Base-by-base conservation (phyloP, 2,888 invertebrate species). In the Orthonevra nobilis region DNA sequence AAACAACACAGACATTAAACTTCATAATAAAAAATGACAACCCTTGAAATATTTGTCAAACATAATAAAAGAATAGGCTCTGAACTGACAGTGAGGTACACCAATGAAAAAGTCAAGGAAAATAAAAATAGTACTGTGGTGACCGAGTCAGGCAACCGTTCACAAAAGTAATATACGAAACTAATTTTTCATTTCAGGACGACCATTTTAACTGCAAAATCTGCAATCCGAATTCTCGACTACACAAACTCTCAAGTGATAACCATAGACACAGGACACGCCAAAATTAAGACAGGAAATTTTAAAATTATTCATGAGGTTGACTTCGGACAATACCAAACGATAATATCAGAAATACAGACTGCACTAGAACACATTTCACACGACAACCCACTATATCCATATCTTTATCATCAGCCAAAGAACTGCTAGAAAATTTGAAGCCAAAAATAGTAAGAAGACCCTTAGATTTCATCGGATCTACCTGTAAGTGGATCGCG, bases 101-200 rank as follows among this genome's bases (percentile, higher is more conserved):
- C 30, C 28, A 23, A 46, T 32, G 50, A 73, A 44, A 30, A 54
- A 36, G 68, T 81, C 3, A 44, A 63, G 14, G 63, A 68, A 56
- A 58, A 79, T 34, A 48, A 12, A 30, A 28, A 28, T 6, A 48
- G 30, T 17, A 48, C 48, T 3, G 30, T 54, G 1, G 2, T 75
- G 4, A 69, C 75, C 1, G 19, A 38, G 20, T 61, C 61, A 17
- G 70, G 61, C 5, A 54, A 48, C 19, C 7, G 48, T 79, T 10
- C 60, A 66, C 9, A 79, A 79, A 44, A 61, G 46, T 10, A 46
- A 50, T 42, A 72, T 79, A 7, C 40, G 42, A 56, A 58, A 50
- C 6, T 74, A 28, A 72, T 36, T 34, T 19, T 56, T 12, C 10
- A 9, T 36, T 15, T 15, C 17, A 20, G 10, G 1, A 3, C 26